Base-by-base conservation (phyloP, 2,113 vertebrate genomes). In the Marmota monax region DNA sequence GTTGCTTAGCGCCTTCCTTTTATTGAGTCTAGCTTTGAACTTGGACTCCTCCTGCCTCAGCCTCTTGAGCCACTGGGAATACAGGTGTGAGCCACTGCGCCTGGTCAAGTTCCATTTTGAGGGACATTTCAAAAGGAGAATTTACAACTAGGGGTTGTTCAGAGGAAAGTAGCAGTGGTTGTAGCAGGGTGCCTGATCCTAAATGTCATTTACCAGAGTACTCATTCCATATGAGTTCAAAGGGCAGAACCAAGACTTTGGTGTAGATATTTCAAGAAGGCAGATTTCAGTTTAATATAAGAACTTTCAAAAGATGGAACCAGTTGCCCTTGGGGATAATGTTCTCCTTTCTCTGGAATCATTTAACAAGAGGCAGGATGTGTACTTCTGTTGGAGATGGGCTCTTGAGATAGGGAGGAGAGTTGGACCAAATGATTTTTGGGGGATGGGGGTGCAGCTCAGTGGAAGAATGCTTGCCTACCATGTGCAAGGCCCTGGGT, bases 261-360 rank as follows among this genome's bases (percentile, higher is more conserved):
- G 51, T 22, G 5, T 67, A 7, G 79, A 65, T 48, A 88, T 83
- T 53, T 92, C 53, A 74, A 88, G 84, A 83, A 72, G 42, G 42
- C 37, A 96, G 45, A 65, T 42, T 92, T 95, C 72, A 70, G 42
- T 34, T 77, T 92, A 77, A 84, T 2, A 61, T 7, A 58, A 77
- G 22, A 88, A 72, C 29, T 79, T 97, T 79, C 20, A 65, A 92
- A 95, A 90, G 42, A 23, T 23, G 16, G 39, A 56, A 70, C 51
- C 53, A 4, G 42, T 29, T 78, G 34, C 70, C 45, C 86, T 77
- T 32, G 51, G 27, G 79, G 34, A 85, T 51, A 42, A 91, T 76
- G 73, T 18, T 90, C 87, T 74, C 79, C 87, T 23, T 90, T 87
- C 88, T 87, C 76, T 92, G 84, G 45, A 92, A 42, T 58, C 51